Conservation (phyloP, 2,797 vertebrate species). For the Thripadectes ignobilis region DNA sequence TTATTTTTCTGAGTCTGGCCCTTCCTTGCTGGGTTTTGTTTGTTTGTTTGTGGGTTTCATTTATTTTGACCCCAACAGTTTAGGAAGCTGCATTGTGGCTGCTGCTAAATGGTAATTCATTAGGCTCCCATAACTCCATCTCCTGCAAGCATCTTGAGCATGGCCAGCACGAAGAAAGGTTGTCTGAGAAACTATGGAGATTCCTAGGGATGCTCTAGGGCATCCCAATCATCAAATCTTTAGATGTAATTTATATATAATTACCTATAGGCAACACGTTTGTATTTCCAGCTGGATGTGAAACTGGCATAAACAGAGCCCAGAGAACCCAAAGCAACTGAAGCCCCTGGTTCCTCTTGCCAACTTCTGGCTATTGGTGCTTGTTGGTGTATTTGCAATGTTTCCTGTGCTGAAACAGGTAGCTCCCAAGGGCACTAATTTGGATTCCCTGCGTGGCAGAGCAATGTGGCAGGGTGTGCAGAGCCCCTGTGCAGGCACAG, state of each 20-base stretch:
- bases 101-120: not conserved
- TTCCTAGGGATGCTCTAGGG: not conserved
- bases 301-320: not conserved
- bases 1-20: not conserved
- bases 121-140: not conserved
- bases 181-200: not conserved
- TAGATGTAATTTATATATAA: fast-evolving
- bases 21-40: not conserved
- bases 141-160: not conserved
- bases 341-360: not conserved
- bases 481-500: not conserved
- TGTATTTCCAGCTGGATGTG: not conserved
- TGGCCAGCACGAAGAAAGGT: not conserved
- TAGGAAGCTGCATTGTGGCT: not conserved
- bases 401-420: not conserved
- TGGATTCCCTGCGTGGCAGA: not conserved
- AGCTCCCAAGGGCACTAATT: not conserved
- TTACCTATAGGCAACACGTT: not conserved
- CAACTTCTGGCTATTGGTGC: not conserved
- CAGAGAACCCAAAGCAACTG: not conserved
- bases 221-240: not conserved
- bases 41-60: not conserved
- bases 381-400: not conserved
- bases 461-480: not conserved
- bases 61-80: not conserved